Evolutionary conservation across 2,113 vertebrate genomes (phyloP).

Genomic region (Cyphomyrus plagiostoma): DNA sequence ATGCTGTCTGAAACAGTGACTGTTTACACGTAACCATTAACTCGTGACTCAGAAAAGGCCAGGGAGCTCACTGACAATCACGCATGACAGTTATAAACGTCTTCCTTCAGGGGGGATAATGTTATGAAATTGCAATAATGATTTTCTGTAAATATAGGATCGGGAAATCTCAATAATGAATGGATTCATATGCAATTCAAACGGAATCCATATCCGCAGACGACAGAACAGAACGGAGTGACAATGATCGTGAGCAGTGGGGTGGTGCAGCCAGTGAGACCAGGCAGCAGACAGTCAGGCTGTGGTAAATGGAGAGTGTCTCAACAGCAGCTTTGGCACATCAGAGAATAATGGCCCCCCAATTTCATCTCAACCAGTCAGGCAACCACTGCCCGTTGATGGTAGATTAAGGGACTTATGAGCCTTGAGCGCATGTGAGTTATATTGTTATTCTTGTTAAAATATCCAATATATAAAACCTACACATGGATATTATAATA

Average conservation of each 20-base stretch:
- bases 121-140: background rate
- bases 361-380: constrained; percentile 43
- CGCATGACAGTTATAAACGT: background rate
- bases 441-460: background rate
- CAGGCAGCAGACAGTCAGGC: constrained; percentile 41
- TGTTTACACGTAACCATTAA: background rate
- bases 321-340: constrained; percentile 47
- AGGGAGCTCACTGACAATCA: background rate
- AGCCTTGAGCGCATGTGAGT: constrained; percentile 41
- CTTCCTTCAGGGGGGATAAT: background rate
- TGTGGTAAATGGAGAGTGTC: constrained; percentile 56
- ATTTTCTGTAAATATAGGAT: background rate
- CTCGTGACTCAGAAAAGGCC: background rate
- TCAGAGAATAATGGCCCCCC: constrained; percentile 57
- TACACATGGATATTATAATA: background rate
- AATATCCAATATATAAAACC: background rate
- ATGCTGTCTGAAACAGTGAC: background rate
- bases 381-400: constrained; percentile 45
- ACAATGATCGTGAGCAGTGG: constrained; percentile 17
- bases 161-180: background rate
- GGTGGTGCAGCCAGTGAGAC: background rate
- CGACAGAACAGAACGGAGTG: background rate
- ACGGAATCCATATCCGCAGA: background rate
- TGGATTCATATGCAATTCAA: background rate
- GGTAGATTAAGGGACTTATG: constrained; percentile 63